Conservation (phyloP, 2,888 invertebrate genomes). For the Pyrgus malvae region DNA sequence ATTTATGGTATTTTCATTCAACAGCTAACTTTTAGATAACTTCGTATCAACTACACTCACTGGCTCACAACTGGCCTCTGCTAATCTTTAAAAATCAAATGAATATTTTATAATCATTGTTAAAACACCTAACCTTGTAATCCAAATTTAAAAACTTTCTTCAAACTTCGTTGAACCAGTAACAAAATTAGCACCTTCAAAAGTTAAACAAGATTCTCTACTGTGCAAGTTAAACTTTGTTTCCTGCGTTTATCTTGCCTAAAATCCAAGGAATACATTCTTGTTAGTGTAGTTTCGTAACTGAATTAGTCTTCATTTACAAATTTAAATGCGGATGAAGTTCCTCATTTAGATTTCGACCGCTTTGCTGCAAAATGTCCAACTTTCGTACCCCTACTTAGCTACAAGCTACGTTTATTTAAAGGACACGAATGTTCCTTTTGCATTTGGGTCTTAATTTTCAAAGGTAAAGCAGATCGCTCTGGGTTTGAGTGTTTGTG, state of each 20-base stretch:
- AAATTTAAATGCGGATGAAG: not conserved
- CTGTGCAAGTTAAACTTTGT: constrained; percentile 1
- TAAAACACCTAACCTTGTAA: too few species aligned
- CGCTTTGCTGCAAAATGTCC: not conserved
- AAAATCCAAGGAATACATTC: constrained; percentile 1
- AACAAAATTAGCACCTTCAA: not conserved
- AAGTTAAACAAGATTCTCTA: not conserved
- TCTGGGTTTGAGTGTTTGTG: too few species aligned
- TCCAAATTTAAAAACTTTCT: not conserved
- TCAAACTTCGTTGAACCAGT: not conserved
- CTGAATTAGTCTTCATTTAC: constrained; percentile 2
- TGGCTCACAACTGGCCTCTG: too few species aligned
- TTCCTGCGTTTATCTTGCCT: not conserved
- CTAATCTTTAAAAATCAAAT: too few species aligned
- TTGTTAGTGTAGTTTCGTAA: constrained; percentile 5
- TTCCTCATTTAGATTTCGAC: not conserved
- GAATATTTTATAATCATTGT: too few species aligned
- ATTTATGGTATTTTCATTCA: too few species aligned
- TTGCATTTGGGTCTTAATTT: too few species aligned
- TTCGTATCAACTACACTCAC: too few species aligned
- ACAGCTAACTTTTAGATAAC: too few species aligned
- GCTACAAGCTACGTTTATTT: too few species aligned
- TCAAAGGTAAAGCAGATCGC: too few species aligned
- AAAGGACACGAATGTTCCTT: too few species aligned
- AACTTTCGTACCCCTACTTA: not conserved